phyloP scores from a whole-genome alignment of 2,888 invertebrate species.

The Cephonodes hylas region DNA sequence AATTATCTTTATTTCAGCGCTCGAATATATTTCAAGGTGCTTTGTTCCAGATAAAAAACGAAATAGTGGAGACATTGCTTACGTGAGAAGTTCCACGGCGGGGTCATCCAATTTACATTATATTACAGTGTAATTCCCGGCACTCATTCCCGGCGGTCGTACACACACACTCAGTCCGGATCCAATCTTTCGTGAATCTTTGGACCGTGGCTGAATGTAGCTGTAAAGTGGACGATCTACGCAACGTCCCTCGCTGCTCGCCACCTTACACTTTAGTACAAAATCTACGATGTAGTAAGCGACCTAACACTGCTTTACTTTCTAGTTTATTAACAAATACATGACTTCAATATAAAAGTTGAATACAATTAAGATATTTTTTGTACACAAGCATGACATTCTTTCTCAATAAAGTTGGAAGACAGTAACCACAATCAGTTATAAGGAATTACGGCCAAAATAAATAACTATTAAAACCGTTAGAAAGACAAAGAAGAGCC shows the following conservation, averaged over 20 bases:
- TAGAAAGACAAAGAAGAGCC: too few relatives aligned
- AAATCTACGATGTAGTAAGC: background rate
- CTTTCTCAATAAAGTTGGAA: too few relatives aligned
- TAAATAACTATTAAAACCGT: too few relatives aligned
- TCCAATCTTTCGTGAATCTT: slow-evolving; percentile 14
- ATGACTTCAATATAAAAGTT: too few relatives aligned
- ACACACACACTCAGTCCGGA: slow-evolving; percentile 8
- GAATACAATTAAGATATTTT: too few relatives aligned
- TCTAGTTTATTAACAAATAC: too few relatives aligned
- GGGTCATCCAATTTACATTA: slow-evolving; percentile 14
- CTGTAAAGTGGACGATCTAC: slow-evolving; percentile 11
- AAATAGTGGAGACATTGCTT: slow-evolving; percentile 8
- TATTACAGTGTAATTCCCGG: slow-evolving; percentile 12
- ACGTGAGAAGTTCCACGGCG: slow-evolving; percentile 6
- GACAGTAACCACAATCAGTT: too few relatives aligned
- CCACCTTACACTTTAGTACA: background rate
- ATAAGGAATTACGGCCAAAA: too few relatives aligned
- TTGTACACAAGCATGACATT: too few relatives aligned
- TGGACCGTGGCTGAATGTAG: slow-evolving; percentile 5
- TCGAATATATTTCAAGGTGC: background rate
- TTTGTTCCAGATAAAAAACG: slow-evolving; percentile 6
- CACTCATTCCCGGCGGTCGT: too few relatives aligned
- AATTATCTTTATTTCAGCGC: background rate
- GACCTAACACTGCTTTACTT: background rate
- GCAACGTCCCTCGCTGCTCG: background rate